Evolutionary conservation across 2,797 vertebrate genomes (phyloP), one percentile per base, ranked within the genome.

Genomic region (Parauchenoglanis punctatus): DNA sequence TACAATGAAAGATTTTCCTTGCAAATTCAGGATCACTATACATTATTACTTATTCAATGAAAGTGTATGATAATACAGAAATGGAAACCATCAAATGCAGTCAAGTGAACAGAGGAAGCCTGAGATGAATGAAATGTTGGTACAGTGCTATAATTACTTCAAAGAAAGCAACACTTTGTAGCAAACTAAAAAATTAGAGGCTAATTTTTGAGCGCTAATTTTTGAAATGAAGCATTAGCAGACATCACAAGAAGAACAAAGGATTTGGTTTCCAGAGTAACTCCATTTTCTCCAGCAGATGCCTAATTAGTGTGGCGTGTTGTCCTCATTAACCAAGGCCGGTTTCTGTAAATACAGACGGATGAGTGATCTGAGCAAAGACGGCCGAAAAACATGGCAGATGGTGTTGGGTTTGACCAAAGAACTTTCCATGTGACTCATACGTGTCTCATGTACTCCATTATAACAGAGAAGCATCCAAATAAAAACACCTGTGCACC

Each of bases 261-360:
- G 44, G 63, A 67, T 80, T 54, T 81, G 63, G 7, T 12, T 87
- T 61, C 56, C 75, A 81, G 89, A 49, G 15, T 17, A 28, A 63
- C 85, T 86, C 75, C 23, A 28, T 81, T 76, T 85, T 87, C 73
- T 54, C 31, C 72, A 83, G 83, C 89, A 91, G 89, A 91, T 86
- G 88, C 81, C 82, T 76, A 76, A 91, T 90, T 88, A 91, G 84
- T 49, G 68, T 83, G 84, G 76, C 68, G 49, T 77, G 67, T 44
- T 88, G 87, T 86, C 83, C 88, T 91, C 85, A 86, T 91, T 91
- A 90, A 77, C 87, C 67, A 17, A 13, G 78, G 40, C 85, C 77
- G 54, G 83, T 83, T 83, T 84, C 68, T 28, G 52, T 89, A 73
- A 88, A 86, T 87, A 85, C 73, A 87, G 87, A 85, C 46, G 65